phyloP scores from a whole-genome alignment of 92 coral and sea anemone genomes.

The Desmophyllum pertusum region DNA sequence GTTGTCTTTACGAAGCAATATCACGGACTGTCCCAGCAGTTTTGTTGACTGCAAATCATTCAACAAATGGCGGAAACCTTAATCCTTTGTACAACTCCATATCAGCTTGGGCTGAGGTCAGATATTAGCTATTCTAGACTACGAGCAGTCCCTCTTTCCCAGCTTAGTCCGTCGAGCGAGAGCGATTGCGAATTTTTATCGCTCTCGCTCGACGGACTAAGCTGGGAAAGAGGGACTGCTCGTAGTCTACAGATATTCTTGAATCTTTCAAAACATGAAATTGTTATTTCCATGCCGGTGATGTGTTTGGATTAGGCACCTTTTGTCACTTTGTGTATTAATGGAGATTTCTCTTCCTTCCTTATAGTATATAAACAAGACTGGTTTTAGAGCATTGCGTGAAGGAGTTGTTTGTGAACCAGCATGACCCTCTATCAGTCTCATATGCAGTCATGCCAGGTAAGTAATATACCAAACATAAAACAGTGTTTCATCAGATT shows the following conservation, averaged over 20 bases:
- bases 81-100: constrained; percentile 70
- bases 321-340: no score
- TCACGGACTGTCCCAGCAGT: constrained; percentile 62
- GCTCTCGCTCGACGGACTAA: no score
- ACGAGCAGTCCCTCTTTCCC: no score
- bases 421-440: constrained; percentile 76
- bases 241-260: no score
- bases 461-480: no score
- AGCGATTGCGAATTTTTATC: no score
- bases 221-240: no score
- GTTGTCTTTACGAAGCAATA: constrained; percentile 47
- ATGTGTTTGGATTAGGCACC: no score
- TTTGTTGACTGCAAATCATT: constrained; percentile 65
- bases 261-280: no score
- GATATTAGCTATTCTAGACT: not conserved
- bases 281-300: no score
- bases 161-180: no score
- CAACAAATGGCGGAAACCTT: constrained; percentile 59
- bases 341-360: not conserved
- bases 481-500: no score
- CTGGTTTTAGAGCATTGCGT: constrained; percentile 77
- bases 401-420: constrained; percentile 63
- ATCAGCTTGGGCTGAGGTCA: constrained; percentile 81
- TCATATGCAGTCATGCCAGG: constrained; percentile 68
- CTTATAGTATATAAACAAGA: constrained; percentile 62